These are phyloP conservation scores for Aricia artaxerxes DNA, from an alignment of 2,888 invertebrate genomes.

Conservation along the genomic window DNA sequence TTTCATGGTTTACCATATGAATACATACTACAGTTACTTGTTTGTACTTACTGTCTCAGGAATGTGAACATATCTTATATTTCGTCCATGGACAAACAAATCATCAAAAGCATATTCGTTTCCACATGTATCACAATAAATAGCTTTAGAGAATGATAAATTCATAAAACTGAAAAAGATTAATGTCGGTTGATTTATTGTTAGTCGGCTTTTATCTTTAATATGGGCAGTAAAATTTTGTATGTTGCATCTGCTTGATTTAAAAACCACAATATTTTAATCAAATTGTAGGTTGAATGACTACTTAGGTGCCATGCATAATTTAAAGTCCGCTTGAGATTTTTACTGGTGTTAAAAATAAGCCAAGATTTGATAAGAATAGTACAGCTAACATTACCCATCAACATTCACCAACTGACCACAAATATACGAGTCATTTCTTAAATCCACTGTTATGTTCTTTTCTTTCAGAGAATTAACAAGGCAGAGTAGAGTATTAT, in stretches of 20 bases:
- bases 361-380: background rate
- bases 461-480: conserved; percentile 82
- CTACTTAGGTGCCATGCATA: too few relatives aligned
- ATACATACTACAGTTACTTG: conserved; percentile 5
- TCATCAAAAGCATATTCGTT: conserved; percentile 81
- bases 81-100: conserved; percentile 83
- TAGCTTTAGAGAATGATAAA: conserved; percentile 81
- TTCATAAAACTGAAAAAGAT: conserved; percentile 82
- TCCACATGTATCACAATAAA: conserved; percentile 83
- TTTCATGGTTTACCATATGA: background rate
- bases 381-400: conserved; percentile 71
- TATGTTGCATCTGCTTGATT: too few relatives aligned
- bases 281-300: too few relatives aligned
- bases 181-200: background rate
- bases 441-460: conserved; percentile 83
- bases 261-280: too few relatives aligned
- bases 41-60: conserved; percentile 74
- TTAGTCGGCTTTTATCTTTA: background rate
- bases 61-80: conserved; percentile 85
- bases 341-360: background rate
- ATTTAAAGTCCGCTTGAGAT: background rate
- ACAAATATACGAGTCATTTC: conserved; percentile 83
- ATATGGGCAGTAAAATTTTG: background rate
- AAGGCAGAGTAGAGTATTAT: conserved; percentile 82
- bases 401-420: conserved; percentile 83